Percentiles rank a stretch among this genome's conserved stretches.
Conservation (phyloP, 2,113 vertebrate genomes). For the Ahaetulla prasina region DNA sequence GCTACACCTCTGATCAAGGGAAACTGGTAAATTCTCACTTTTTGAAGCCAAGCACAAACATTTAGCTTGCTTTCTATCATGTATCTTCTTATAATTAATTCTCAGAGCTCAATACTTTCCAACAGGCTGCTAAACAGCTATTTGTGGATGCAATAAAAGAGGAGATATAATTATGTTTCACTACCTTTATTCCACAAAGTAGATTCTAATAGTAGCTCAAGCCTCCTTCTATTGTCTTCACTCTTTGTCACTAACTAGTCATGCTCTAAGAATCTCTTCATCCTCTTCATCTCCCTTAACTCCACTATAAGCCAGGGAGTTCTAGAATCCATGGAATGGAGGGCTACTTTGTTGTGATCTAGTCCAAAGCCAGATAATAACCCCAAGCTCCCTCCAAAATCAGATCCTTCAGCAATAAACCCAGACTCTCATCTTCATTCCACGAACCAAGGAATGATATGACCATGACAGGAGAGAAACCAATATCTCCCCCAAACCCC, state of each 20-base stretch:
- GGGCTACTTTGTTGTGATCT: neutral
- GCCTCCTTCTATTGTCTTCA: neutral
- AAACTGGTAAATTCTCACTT: constrained; percentile 23
- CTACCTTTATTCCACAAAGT: neutral
- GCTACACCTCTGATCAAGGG: constrained; percentile 18
- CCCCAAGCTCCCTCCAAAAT: neutral
- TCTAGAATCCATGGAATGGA: neutral
- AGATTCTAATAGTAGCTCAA: neutral
- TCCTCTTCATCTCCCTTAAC: neutral
- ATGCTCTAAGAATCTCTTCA: neutral
- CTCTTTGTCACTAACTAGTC: neutral
- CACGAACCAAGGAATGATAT: neutral
- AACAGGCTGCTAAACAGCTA: neutral
- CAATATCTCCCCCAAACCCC: neutral
- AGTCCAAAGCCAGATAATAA: neutral
- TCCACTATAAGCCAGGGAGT: neutral
- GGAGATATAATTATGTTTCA: neutral
- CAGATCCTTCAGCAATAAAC: neutral
- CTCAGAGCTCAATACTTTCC: neutral
- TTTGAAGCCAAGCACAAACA: constrained; percentile 26
- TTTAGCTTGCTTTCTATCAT: constrained; percentile 25
- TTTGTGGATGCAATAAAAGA: neutral
- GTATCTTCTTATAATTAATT: constrained; percentile 14
- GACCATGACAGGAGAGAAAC: neutral
- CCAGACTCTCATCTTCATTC: neutral